These are phyloP conservation scores for Seriola aureovittata DNA, from an alignment of 2,113 vertebrate species.

Conservation along the genomic window DNA sequence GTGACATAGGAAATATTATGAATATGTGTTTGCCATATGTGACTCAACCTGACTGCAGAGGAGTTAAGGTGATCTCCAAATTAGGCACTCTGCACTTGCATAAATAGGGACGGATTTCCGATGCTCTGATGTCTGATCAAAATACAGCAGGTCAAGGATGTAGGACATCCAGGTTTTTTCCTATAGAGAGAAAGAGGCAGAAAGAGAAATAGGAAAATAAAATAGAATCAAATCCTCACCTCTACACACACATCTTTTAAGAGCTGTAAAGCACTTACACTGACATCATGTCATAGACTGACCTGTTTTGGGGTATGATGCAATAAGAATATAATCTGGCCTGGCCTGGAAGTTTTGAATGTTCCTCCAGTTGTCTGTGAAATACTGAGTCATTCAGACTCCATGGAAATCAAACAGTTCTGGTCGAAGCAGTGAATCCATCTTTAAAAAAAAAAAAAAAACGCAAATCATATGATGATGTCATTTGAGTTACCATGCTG, in stretches of 20 bases:
- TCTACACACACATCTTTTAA: background rate
- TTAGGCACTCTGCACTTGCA: slow-evolving; percentile 79
- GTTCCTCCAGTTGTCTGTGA: slow-evolving; percentile 83
- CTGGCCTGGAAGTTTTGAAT: slow-evolving; percentile 84
- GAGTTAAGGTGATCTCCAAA: slow-evolving; percentile 70
- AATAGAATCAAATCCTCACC: too few relatives aligned
- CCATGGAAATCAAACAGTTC: slow-evolving; percentile 79
- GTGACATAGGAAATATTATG: background rate
- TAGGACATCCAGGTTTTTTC: slow-evolving; percentile 88
- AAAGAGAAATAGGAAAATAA: background rate
- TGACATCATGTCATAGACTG: background rate
- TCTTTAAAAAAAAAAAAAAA: slow-evolving; percentile 8
- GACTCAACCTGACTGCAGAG: slow-evolving; percentile 8
- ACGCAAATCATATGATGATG: too few relatives aligned
- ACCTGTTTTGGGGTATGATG: slow-evolving; percentile 90
- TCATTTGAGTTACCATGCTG: too few relatives aligned
- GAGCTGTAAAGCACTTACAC: background rate
- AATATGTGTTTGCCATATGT: background rate
- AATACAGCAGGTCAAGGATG: slow-evolving; percentile 84
- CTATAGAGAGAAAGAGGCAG: slow-evolving; percentile 38
- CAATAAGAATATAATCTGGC: slow-evolving; percentile 86
- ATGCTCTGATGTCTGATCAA: slow-evolving; percentile 70
- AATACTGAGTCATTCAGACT: slow-evolving; percentile 68
- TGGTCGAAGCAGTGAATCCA: slow-evolving; percentile 25
- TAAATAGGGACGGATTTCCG: slow-evolving; percentile 74